Conservation (phyloP, 2,888 invertebrate genomes). For the Actias luna region DNA sequence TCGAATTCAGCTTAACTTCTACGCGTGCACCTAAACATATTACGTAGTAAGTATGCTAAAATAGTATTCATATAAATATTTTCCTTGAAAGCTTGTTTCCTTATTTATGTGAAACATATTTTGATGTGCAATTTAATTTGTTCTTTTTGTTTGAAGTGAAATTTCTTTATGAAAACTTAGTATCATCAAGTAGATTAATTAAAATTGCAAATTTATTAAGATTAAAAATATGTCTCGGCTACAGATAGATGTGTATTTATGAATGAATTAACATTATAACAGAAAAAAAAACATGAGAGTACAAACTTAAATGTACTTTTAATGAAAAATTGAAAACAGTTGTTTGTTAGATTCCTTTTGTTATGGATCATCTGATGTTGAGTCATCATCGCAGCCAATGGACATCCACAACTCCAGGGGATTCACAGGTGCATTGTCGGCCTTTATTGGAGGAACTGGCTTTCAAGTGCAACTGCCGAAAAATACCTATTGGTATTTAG, state of each 20-base stretch:
- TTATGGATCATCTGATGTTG: too few relatives aligned
- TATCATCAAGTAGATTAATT: not conserved
- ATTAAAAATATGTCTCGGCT: not conserved
- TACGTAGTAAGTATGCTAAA: not conserved
- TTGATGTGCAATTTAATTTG: not conserved
- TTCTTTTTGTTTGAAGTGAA: too few relatives aligned
- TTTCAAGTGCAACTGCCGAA: too few relatives aligned
- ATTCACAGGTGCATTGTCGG: too few relatives aligned
- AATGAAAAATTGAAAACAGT: not conserved
- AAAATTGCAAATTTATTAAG: not conserved
- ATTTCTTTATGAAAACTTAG: too few relatives aligned
- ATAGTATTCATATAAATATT: not conserved
- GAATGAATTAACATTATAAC: too few relatives aligned
- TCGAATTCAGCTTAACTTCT: conserved; percentile 68
- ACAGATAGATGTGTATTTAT: too few relatives aligned
- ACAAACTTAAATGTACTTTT: not conserved
- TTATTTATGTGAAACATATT: not conserved
- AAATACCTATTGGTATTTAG: too few relatives aligned
- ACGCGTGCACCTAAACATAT: conserved; percentile 25
- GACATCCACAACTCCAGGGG: too few relatives aligned
- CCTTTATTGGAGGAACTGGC: too few relatives aligned
- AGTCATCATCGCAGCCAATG: too few relatives aligned
- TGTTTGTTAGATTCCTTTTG: not conserved
- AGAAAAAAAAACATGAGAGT: not conserved
- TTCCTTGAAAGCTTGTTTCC: not conserved